Conservation (phyloP, 2,888 invertebrate genomes). For the Willowsia nigromaculata region DNA sequence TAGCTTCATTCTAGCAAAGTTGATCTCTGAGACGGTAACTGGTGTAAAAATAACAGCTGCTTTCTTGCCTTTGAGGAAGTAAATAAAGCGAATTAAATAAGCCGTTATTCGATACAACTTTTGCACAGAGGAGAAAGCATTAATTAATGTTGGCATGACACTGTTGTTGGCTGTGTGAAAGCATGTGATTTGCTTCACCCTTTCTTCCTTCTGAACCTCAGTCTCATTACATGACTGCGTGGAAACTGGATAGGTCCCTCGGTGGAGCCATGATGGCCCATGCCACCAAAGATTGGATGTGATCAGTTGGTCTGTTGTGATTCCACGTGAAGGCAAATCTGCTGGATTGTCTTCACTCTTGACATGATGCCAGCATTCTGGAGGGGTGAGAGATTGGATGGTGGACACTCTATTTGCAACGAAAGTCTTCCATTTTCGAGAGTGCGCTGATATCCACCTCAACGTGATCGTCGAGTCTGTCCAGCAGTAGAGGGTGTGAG, state of each 20-base stretch:
- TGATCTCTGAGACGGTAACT: background rate
- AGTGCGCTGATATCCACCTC: slow-evolving; percentile 77
- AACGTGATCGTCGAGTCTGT: slow-evolving; percentile 79
- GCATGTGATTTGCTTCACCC: background rate
- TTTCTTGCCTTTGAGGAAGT: background rate
- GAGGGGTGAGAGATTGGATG: slow-evolving; percentile 71
- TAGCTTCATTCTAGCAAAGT: background rate
- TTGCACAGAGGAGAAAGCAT: background rate
- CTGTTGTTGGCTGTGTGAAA: background rate
- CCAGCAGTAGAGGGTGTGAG: background rate
- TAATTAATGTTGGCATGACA: background rate
- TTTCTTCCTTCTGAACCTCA: background rate
- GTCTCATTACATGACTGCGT: background rate
- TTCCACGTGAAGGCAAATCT: slow-evolving; percentile 78
- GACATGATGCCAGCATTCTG: slow-evolving; percentile 77
- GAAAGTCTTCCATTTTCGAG: slow-evolving; percentile 76
- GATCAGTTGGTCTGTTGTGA: background rate
- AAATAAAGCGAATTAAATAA: background rate
- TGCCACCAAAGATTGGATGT: slow-evolving; percentile 34
- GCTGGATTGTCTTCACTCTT: slow-evolving; percentile 79
- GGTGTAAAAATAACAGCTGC: background rate
- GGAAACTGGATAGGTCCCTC: background rate
- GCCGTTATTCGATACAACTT: background rate
- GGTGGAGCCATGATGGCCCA: slow-evolving; percentile 28
- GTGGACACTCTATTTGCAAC: slow-evolving; percentile 76